Evolutionary conservation across 2,797 vertebrate genomes (phyloP), one percentile per base, ranked within the genome.

Genomic region (Rhinatrema bivittatum): DNA sequence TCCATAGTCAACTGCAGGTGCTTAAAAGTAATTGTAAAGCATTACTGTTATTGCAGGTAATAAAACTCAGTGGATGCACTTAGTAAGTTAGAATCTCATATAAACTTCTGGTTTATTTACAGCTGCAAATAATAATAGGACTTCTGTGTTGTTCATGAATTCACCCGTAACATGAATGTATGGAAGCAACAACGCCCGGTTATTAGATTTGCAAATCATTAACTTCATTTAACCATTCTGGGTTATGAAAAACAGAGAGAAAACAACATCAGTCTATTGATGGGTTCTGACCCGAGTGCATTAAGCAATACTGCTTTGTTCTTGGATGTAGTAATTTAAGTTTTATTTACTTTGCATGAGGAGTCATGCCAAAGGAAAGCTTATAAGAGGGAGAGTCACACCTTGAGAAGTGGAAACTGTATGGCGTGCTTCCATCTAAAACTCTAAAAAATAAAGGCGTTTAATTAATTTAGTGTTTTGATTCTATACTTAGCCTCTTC

Each of bases 21-120:
- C 39, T 62, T 20, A n/a, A 10, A 48, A 47, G 41, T 42, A 34
- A 26, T 33, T 33, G 34, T 38, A 30, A 57, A 60, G 17, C 15
- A 3, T 44, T 25, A 23, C 17, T 43, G 29, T 20, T 29, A 41
- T 14, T 36, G 20, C 30, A 48, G 36, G 33, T 54, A 39, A 36
- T 63, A 64, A 54, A 59, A 42, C 18, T 14, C 23, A 11, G 22
- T 36, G 25, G 19, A 22, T 34, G 22, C 15, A 1, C 20, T 13
- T 10, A 32, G 12, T 7, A 25, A 38, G 10, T 4, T 12, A 23
- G n/a, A 25, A 29, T 33, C 13, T n/a, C 7, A n/a, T 16, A 16
- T 12, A 14, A 11, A 14, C 5, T 9, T 16, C 11, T 25, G 6
- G 25, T 1, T 9, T 32, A 24, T 20, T 32, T 36, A 28, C 20